Percentiles rank a stretch among this genome's conserved stretches.
Conservation (phyloP, 2,113 vertebrate species). For the Pelecanus crispus region DNA sequence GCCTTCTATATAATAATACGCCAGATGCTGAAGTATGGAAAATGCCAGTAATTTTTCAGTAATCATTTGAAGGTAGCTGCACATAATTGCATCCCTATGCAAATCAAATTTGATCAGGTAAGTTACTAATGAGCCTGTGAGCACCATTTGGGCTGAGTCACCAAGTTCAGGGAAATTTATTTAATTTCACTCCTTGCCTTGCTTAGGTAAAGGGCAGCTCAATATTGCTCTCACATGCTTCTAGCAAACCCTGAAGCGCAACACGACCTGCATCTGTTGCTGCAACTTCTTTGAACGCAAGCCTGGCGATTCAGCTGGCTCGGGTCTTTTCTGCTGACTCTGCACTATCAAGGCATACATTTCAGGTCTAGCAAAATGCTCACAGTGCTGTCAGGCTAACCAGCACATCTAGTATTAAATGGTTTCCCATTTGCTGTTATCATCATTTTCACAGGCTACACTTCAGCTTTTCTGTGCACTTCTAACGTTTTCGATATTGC, state of each 20-base stretch:
- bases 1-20: background rate
- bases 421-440: conserved; percentile 29
- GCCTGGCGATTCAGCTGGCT: background rate
- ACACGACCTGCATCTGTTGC: background rate
- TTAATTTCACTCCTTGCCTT: background rate
- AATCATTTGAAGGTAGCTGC: background rate
- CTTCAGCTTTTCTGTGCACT: background rate
- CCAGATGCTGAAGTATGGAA: conserved; percentile 8
- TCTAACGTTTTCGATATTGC: background rate
- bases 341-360: background rate
- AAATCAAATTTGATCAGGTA: background rate
- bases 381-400: background rate
- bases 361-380: background rate
- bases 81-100: background rate
- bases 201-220: background rate
- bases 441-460: conserved; percentile 14
- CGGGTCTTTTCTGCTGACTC: background rate
- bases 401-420: background rate
- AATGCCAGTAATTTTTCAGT: background rate
- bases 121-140: background rate
- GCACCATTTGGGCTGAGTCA: background rate
- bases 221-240: background rate
- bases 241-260: background rate
- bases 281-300: background rate
- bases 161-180: background rate